Percentiles rank a stretch among this genome's conserved stretches.
These are phyloP conservation scores for Eurypyga helias DNA, from an alignment of 2,113 vertebrate genomes.

Conservation along the genomic window DNA sequence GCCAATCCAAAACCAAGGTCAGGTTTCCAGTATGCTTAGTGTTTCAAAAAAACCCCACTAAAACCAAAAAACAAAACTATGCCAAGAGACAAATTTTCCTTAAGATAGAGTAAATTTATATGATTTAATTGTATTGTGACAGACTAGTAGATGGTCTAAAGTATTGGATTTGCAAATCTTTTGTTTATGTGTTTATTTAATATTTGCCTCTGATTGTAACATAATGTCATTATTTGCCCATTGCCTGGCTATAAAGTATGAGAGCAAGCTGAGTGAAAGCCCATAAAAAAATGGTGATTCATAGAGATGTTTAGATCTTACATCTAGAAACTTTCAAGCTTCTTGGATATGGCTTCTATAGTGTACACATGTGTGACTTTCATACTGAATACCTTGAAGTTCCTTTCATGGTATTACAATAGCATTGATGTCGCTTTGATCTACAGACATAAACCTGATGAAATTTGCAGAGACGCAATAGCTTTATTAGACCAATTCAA, in stretches of 20 bases:
- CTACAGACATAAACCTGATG: neutral
- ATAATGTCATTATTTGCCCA: neutral
- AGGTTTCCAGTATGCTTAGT: neutral
- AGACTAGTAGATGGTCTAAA: neutral
- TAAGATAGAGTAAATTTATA: neutral
- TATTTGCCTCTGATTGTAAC: neutral
- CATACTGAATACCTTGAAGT: neutral
- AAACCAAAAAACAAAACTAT: neutral
- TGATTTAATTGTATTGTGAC: neutral
- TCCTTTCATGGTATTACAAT: neutral
- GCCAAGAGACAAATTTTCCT: neutral
- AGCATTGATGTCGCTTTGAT: neutral
- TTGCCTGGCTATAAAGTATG: neutral
- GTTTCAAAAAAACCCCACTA: neutral
- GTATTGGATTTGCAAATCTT: neutral
- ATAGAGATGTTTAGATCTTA: neutral
- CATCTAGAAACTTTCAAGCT: neutral
- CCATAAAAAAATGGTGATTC: accelerated
- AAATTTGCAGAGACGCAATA: neutral
- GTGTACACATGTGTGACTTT: neutral
- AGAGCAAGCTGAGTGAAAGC: neutral
- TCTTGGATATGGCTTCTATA: neutral
- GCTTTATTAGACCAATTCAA: neutral
- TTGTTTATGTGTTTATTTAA: neutral
- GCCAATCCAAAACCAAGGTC: neutral